These are phyloP conservation scores for Lepidurus packardi DNA, from an alignment of 1,140 invertebrate species.

Conservation along the genomic window DNA sequence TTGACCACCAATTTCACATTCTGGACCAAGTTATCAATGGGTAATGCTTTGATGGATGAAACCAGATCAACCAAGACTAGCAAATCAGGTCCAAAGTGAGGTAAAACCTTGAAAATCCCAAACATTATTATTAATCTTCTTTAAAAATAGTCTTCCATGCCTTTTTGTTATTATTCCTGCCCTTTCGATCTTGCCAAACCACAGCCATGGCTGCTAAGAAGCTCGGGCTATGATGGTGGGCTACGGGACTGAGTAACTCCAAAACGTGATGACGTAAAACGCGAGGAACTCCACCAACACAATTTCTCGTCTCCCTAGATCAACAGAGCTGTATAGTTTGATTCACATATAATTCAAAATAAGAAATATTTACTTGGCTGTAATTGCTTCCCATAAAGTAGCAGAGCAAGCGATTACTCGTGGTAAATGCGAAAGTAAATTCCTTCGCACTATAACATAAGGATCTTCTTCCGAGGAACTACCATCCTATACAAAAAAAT, in stretches of 20 bases:
- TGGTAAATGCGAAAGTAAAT: slow-evolving; percentile 70
- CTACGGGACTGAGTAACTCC: slow-evolving; percentile 80
- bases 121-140: neutral
- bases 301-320: neutral
- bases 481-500: slow-evolving; percentile 39
- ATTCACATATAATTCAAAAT: neutral
- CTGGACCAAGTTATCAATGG: slow-evolving; percentile 78
- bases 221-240: slow-evolving; percentile 73
- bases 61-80: slow-evolving; percentile 72
- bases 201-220: slow-evolving; percentile 80
- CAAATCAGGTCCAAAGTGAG: slow-evolving; percentile 64
- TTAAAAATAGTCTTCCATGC: slow-evolving; percentile 38
- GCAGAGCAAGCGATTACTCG: slow-evolving; percentile 72
- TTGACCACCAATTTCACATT: slow-evolving; percentile 75
- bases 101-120: slow-evolving; percentile 50
- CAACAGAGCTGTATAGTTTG: neutral
- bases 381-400: slow-evolving; percentile 70
- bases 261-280: slow-evolving; percentile 66
- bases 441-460: slow-evolving; percentile 59
- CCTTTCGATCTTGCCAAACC: slow-evolving; percentile 74
- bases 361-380: slow-evolving; percentile 46
- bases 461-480: slow-evolving; percentile 40
- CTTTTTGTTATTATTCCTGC: slow-evolving; percentile 46
- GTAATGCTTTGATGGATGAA: slow-evolving; percentile 73
- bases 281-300: neutral